Conservation (phyloP, 2,797 vertebrate species). For the Chaenodraco wilsoni region DNA sequence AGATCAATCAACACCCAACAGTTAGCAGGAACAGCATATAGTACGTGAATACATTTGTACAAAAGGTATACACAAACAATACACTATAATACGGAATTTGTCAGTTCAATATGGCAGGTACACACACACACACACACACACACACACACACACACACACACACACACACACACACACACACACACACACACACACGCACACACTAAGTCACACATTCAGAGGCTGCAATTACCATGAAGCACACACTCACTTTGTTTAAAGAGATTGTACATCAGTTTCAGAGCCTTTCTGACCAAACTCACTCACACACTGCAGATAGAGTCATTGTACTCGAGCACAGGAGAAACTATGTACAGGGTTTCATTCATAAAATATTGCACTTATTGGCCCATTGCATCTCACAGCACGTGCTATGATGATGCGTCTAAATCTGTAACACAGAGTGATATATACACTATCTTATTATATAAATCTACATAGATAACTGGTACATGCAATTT, state of each 20-base stretch:
- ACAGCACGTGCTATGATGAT: slow-evolving; percentile 85
- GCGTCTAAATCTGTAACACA: slow-evolving; percentile 88
- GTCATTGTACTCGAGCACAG: slow-evolving; percentile 77
- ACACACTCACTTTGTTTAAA: slow-evolving; percentile 23
- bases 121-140: slow-evolving; percentile 24
- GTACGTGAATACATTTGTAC: slow-evolving; percentile 78
- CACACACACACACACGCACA: slow-evolving; percentile 27
- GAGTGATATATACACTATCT: slow-evolving; percentile 77
- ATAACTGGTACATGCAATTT: slow-evolving; percentile 80
- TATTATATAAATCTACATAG: slow-evolving; percentile 85
- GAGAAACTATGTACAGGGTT: slow-evolving; percentile 92
- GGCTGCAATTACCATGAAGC: slow-evolving; percentile 51
- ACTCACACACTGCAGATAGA: slow-evolving; percentile 77
- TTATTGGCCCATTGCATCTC: slow-evolving; percentile 97
- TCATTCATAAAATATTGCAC: slow-evolving; percentile 98
- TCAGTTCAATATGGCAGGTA: slow-evolving; percentile 66
- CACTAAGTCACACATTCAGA: slow-evolving; percentile 39
- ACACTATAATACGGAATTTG: slow-evolving; percentile 69
- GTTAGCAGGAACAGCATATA: slow-evolving; percentile 77
- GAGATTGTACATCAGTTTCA: slow-evolving; percentile 48
- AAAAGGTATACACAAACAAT: slow-evolving; percentile 81
- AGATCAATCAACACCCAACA: slow-evolving; percentile 75
- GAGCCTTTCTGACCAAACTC: slow-evolving; percentile 47
- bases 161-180: slow-evolving; percentile 32
- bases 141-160: slow-evolving; percentile 20